Evolutionary conservation across 2,888 invertebrate species (phyloP).

Genomic region (Panzeria rudis): DNA sequence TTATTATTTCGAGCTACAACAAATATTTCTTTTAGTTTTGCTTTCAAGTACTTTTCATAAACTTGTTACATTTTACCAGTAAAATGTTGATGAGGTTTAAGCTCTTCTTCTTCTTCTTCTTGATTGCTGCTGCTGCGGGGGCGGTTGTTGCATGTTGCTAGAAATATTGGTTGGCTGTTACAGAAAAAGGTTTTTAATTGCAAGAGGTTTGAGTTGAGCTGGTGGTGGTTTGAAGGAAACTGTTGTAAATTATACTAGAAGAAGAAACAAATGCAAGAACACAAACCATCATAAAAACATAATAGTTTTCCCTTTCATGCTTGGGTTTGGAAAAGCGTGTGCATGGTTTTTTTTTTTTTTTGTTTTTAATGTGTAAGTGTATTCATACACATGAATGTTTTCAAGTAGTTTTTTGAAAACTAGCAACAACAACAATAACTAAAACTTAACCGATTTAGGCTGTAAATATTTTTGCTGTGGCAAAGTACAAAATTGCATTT

Average conservation of each 20-base stretch:
- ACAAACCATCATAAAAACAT: background rate
- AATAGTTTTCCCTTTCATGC: constrained; percentile 32
- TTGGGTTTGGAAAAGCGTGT: background rate
- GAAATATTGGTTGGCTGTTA: constrained; percentile 23
- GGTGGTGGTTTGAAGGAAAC: constrained; percentile 29
- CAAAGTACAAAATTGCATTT: constrained; percentile 70
- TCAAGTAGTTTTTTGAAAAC: constrained; percentile 43
- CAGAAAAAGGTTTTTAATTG: constrained; percentile 44
- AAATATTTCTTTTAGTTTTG: constrained; percentile 64
- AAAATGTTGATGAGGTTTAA: constrained; percentile 64
- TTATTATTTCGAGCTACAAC: constrained; percentile 49
- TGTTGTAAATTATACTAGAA: background rate
- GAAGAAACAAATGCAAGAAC: background rate
- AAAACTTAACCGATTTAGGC: constrained; percentile 82
- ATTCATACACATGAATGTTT: constrained; percentile 45
- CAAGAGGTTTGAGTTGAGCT: constrained; percentile 50
- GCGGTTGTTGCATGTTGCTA: background rate
- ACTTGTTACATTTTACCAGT: constrained; percentile 64
- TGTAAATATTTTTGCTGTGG: constrained; percentile 78
- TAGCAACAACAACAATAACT: constrained; percentile 41
- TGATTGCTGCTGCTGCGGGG: background rate
- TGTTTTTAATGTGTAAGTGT: background rate
- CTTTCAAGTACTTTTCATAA: constrained; percentile 65
- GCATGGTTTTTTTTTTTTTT: background rate
- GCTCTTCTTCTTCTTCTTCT: background rate